Evolutionary conservation across 2,888 invertebrate species (phyloP).

Genomic region (Chymomyza amoena): DNA sequence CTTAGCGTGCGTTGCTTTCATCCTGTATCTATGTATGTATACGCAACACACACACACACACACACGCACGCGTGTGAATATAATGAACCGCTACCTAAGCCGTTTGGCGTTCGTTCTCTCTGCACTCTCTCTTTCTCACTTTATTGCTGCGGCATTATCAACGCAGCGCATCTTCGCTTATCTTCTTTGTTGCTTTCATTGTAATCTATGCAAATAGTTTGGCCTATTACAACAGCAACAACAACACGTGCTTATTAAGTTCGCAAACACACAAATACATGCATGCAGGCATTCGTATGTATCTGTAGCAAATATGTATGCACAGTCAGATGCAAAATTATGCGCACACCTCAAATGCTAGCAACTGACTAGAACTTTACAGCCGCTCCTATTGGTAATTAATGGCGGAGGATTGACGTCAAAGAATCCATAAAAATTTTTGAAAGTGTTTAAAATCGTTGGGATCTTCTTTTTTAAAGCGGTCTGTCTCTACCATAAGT

Average conservation of each 20-base stretch:
- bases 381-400: too few relatives aligned
- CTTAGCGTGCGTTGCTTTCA: too few relatives aligned
- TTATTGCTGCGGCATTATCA: conserved; percentile 21
- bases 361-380: too few relatives aligned
- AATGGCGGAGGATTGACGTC: too few relatives aligned
- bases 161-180: conserved; percentile 31
- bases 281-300: not conserved
- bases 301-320: conserved; percentile 1
- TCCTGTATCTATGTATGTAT: too few relatives aligned
- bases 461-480: too few relatives aligned
- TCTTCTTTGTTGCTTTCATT: conserved; percentile 23
- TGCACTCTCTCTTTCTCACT: too few relatives aligned
- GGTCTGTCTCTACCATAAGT: too few relatives aligned
- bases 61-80: not conserved
- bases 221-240: conserved; percentile 5
- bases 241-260: conserved; percentile 1
- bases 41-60: conserved; percentile 10
- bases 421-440: too few relatives aligned
- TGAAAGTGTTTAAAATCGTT: too few relatives aligned
- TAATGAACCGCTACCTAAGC: not conserved
- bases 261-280: not conserved
- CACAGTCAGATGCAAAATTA: not conserved
- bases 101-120: too few relatives aligned
- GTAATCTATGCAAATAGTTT: conserved; percentile 32
- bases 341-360: too few relatives aligned